Conservation (phyloP, 1,140 invertebrate genomes). For the Brachionus rotundiformis region DNA sequence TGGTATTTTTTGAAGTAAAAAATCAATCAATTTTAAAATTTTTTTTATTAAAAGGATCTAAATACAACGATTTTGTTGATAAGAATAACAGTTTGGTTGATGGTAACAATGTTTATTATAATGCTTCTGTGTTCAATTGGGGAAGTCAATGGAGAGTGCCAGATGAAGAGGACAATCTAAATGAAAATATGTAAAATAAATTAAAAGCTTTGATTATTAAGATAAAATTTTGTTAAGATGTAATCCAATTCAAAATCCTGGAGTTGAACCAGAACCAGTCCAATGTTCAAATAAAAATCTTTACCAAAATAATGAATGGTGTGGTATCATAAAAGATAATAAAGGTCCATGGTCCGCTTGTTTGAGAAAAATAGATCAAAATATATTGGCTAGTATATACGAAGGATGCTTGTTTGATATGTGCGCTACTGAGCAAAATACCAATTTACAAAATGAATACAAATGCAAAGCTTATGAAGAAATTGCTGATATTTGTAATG, state of each 20-base stretch:
- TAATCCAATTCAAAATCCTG: background rate
- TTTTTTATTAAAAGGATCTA: background rate
- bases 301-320: background rate
- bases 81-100: background rate
- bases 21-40: background rate
- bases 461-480: slow-evolving; percentile 40
- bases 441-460: background rate
- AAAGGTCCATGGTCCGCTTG: slow-evolving; percentile 22
- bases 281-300: background rate
- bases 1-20: no score
- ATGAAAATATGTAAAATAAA: slow-evolving; percentile 3
- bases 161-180: background rate
- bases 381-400: background rate
- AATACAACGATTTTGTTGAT: slow-evolving; percentile 42
- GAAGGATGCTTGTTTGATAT: slow-evolving; percentile 30
- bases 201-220: no score
- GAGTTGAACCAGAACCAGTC: background rate
- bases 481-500: slow-evolving; percentile 12
- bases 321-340: background rate
- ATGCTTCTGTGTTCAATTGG: background rate
- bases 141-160: slow-evolving; percentile 36
- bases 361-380: background rate
- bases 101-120: background rate
- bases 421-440: slow-evolving; percentile 16
- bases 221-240: background rate